Percentiles rank a stretch among this genome's conserved stretches.
These are phyloP conservation scores for Odocoileus hemionus DNA, from an alignment of 2,113 vertebrate genomes.

Conservation along the genomic window DNA sequence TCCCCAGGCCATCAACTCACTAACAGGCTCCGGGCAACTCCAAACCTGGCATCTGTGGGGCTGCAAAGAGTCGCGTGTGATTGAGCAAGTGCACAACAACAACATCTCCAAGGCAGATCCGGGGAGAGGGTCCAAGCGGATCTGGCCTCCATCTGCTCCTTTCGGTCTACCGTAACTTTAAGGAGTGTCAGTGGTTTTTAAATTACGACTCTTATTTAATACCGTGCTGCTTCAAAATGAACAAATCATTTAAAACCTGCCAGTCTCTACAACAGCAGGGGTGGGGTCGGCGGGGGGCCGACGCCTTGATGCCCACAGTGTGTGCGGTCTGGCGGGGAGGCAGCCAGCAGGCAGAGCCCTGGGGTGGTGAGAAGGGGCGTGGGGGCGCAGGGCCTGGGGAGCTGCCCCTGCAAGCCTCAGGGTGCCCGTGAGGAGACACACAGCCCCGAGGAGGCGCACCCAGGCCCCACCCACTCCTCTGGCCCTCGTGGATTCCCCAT, in stretches of 20 bases:
- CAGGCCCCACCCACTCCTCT: accelerated
- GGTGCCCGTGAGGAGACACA: neutral
- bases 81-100: neutral
- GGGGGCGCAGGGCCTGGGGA: accelerated
- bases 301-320: accelerated
- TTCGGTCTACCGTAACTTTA: accelerated
- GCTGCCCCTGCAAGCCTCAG: neutral
- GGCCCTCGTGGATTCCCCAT: no score
- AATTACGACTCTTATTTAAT: accelerated
- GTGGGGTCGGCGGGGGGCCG: accelerated
- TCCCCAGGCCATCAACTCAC: no score
- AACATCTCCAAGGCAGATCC: accelerated
- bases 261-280: accelerated
- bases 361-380: accelerated
- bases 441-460: neutral
- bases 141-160: accelerated
- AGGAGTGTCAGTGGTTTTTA: accelerated
- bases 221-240: accelerated
- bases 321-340: accelerated
- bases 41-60: neutral
- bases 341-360: neutral
- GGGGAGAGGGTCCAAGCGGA: accelerated
- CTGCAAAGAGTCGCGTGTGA: neutral
- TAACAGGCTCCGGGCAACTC: neutral
- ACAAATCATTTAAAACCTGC: accelerated